Evolutionary conservation across 2,797 vertebrate genomes (phyloP).

Genomic region (Aeoliscus strigatus): DNA sequence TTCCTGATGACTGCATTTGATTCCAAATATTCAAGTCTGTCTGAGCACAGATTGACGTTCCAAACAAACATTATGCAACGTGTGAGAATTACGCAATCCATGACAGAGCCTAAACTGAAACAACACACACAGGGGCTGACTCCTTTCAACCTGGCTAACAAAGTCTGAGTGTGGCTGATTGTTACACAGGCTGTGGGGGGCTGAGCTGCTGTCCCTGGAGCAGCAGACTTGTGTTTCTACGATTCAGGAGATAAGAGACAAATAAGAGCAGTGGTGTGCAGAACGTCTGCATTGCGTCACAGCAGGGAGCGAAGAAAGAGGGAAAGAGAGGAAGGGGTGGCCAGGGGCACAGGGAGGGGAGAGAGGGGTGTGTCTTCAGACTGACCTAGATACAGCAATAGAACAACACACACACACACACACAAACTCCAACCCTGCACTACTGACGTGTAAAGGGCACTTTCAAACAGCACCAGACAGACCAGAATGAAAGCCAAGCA

Average conservation of each 20-base stretch:
- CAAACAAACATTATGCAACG: conserved; percentile 44
- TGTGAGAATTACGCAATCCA: conserved; percentile 38
- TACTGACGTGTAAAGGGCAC: conserved; percentile 63
- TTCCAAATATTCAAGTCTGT: conserved; percentile 18
- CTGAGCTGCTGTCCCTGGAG: conserved; percentile 5
- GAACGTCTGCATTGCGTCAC: conserved; percentile 72
- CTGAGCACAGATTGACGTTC: conserved; percentile 31
- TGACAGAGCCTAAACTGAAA: conserved; percentile 17
- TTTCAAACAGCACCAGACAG: conserved; percentile 58
- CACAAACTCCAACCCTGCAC: conserved; percentile 6
- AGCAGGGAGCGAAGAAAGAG: conserved; percentile 39
- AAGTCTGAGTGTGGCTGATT: too few species aligned
- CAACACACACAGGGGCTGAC: too few species aligned
- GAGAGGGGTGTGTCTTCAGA: conserved; percentile 63
- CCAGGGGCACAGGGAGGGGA: conserved; percentile 41
- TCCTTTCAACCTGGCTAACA: too few species aligned
- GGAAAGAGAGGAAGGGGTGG: conserved; percentile 27
- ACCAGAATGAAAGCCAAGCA: conserved; percentile 25
- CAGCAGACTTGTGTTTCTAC: conserved; percentile 18
- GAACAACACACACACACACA: conserved; percentile 29
- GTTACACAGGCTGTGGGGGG: too few species aligned
- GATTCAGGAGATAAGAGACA: conserved; percentile 19
- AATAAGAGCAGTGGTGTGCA: conserved; percentile 31
- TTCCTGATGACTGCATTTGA: neutral
- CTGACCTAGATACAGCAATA: conserved; percentile 70